Conservation (phyloP, 2,888 invertebrate species). For the Nemurella pictetii region DNA sequence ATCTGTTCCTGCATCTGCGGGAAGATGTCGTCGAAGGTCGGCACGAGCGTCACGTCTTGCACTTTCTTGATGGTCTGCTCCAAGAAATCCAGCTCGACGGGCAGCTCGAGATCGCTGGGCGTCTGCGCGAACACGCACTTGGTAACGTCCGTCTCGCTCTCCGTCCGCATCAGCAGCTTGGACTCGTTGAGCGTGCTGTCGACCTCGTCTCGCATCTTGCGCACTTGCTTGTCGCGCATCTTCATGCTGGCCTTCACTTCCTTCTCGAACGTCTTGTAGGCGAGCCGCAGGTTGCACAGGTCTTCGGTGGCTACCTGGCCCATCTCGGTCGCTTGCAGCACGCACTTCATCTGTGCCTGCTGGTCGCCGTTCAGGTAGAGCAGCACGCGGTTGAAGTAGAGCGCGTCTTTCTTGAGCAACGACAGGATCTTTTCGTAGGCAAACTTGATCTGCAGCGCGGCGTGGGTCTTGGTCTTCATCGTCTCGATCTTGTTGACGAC, state of each 20-base stretch:
- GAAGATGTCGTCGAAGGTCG: conserved; percentile 53
- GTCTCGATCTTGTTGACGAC: conserved; percentile 58
- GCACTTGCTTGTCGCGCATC: conserved; percentile 61
- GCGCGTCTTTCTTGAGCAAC: conserved; percentile 66
- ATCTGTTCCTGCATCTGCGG: conserved; percentile 57
- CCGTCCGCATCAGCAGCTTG: conserved; percentile 54
- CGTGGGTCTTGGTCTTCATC: conserved; percentile 65
- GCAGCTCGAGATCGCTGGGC: conserved; percentile 48
- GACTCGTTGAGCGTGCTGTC: conserved; percentile 53
- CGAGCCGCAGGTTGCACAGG: conserved; percentile 63
- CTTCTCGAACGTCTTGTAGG: conserved; percentile 61
- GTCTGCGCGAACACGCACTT: conserved; percentile 40
- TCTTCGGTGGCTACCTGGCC: conserved; percentile 70
- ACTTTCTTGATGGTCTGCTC: conserved; percentile 52
- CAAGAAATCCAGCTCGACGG: conserved; percentile 50
- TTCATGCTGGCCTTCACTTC: conserved; percentile 66
- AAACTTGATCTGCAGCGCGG: conserved; percentile 64
- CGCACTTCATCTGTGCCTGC: conserved; percentile 62
- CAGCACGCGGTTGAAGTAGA: conserved; percentile 66
- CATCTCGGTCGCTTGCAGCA: conserved; percentile 65
- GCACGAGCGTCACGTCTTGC: conserved; percentile 52
- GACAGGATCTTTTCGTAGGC: conserved; percentile 65
- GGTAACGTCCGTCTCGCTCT: conserved; percentile 43
- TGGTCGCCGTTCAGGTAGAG: conserved; percentile 62
- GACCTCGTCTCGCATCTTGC: conserved; percentile 54